Evolutionary conservation across 2,113 vertebrate genomes (phyloP).

Genomic region (Mormoops blainvillei): DNA sequence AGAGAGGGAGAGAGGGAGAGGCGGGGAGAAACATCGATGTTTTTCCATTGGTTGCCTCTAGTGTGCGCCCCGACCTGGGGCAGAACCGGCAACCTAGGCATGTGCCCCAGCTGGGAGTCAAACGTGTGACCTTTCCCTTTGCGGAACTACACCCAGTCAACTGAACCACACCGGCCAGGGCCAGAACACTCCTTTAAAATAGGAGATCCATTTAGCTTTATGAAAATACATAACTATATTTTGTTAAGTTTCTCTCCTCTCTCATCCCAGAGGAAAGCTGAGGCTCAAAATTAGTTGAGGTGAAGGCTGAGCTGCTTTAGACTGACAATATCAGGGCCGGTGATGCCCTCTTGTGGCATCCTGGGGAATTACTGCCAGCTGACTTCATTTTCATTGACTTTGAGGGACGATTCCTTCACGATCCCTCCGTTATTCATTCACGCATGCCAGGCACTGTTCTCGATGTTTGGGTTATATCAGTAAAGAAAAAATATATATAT

Average conservation of each 20-base stretch:
- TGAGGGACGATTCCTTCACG: neutral
- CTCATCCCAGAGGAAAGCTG: neutral
- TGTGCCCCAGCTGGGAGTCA: neutral
- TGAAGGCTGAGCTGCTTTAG: neutral
- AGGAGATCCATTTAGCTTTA: neutral
- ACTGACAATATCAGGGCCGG: neutral
- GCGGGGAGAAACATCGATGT: neutral
- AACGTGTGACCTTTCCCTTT: too few species aligned
- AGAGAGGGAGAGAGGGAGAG: neutral
- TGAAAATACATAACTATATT: neutral
- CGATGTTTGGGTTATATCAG: neutral
- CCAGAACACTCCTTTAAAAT: neutral
- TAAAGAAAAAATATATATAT: neutral
- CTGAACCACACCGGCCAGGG: neutral
- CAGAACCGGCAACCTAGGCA: neutral
- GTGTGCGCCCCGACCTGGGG: too few species aligned
- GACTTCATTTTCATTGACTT: neutral
- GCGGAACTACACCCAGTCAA: too few species aligned
- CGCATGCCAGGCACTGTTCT: neutral
- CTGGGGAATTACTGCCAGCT: neutral
- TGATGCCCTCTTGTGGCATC: conserved; percentile 28
- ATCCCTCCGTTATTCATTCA: neutral
- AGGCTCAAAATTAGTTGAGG: neutral
- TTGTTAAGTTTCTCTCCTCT: neutral
- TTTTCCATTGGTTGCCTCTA: neutral